Base-by-base conservation (phyloP, 2,888 invertebrate genomes). In the Melipona beecheii region DNA sequence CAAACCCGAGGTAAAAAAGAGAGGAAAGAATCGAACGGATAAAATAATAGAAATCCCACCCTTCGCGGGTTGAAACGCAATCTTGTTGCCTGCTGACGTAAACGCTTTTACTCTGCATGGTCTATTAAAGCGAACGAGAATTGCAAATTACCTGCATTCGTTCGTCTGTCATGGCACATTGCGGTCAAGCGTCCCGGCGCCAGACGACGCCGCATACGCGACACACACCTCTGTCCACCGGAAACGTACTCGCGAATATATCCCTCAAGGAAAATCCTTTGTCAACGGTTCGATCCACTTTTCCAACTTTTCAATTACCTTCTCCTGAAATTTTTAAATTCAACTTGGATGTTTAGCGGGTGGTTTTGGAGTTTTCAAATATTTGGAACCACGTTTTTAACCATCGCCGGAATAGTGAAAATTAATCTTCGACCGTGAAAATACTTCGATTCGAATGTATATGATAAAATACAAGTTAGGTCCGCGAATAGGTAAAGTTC, bases 171-270 rank as follows among this genome's bases (percentile, higher is more conserved):
- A 83, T 87, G 88, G 86, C 78, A 84, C 89, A 86, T 91, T 90
- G 91, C 91, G 91, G 91, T 91, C 91, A 87, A 91, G 92, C 92
- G 89, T 91, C 91, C 85, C 90, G 92, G 91, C 92, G 92, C 91
- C 92, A 89, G 89, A 89, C 90, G 87, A 77, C 89, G 87, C 78
- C 75, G 31, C 78, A 72, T 69, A 81, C 52, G 78, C 78, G 72
- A 56, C 82, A 62, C 78, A 65, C 78, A 70, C 60, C 62, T 50
- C 76, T 84, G 85, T 79, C 83, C 64, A 77, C 69, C 83, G 75
- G 66, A 71, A 62, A 60, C 78, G 75, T 70, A 76, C 43, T 43
- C 65, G 75, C 66, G 72, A 80, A 84, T 81, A 78, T 76, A 80
- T 78, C 84, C 79, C 72, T 75, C 69, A 69, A 69, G 85, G 66